Conservation (phyloP, 2,888 invertebrate species). For the Caradrina clavipalpis region DNA sequence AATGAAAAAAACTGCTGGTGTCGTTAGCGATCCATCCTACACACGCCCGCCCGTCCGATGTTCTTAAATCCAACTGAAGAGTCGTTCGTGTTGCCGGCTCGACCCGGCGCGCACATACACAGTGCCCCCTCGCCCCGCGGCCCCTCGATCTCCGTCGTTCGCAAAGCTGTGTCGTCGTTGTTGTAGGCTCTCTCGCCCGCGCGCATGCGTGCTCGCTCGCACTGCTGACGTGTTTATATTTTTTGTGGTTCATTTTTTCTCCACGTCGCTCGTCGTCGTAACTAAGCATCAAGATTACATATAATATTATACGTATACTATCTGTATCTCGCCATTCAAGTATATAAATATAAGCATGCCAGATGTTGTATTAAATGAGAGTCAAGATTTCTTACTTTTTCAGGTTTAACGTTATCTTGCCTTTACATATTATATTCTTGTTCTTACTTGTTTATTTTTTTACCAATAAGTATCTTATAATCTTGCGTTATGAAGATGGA, state of each 20-base stretch:
- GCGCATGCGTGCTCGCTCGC: constrained; percentile 87
- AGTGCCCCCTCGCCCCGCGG: constrained; percentile 67
- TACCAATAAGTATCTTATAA: background rate
- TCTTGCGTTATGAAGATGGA: background rate
- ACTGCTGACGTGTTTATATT: constrained; percentile 90
- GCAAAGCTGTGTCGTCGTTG: constrained; percentile 75
- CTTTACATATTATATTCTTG: constrained; percentile 13
- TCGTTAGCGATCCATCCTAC: constrained; percentile 90
- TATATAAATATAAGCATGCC: constrained; percentile 30
- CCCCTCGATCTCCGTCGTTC: constrained; percentile 70
- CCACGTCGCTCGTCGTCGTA: constrained; percentile 64
- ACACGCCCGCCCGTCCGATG: constrained; percentile 91
- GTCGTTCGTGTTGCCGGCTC: constrained; percentile 76
- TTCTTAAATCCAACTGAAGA: constrained; percentile 90
- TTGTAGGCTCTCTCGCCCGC: constrained; percentile 81
- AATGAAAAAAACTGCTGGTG: constrained; percentile 92
- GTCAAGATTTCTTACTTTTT: constrained; percentile 24
- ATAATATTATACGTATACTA: constrained; percentile 21
- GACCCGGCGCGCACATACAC: constrained; percentile 73
- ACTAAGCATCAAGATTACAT: constrained; percentile 54
- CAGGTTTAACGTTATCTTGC: constrained; percentile 21
- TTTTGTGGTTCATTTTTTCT: constrained; percentile 83
- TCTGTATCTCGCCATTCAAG: constrained; percentile 42
- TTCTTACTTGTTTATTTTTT: background rate
- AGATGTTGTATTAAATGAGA: constrained; percentile 46